Evolutionary conservation across 2,888 invertebrate genomes (phyloP).

Genomic region (Corbicula japonica): DNA sequence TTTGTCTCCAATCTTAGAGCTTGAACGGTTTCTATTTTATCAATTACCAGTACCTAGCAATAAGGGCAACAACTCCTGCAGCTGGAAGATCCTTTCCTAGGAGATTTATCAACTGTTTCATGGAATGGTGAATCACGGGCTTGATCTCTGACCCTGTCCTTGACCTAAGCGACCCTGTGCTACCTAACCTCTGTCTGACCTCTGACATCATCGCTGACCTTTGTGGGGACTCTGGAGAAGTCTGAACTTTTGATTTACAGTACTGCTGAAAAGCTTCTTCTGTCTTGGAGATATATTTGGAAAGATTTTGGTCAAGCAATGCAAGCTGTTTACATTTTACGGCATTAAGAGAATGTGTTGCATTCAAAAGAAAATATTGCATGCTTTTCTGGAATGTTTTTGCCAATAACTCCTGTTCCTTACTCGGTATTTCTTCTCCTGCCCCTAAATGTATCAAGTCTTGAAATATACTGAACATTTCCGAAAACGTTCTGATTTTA

Average conservation of each 20-base stretch:
- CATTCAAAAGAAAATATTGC: constrained; percentile 68
- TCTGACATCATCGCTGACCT: constrained; percentile 19
- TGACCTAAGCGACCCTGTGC: constrained; percentile 32
- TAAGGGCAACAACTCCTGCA: constrained; percentile 72
- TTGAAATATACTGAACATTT: constrained; percentile 64
- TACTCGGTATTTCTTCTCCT: constrained; percentile 56
- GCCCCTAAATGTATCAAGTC: constrained; percentile 67
- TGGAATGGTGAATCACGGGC: constrained; percentile 74
- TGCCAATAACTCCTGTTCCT: constrained; percentile 48
- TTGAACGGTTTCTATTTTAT: no score
- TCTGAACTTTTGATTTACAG: neutral
- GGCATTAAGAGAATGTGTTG: constrained; percentile 65
- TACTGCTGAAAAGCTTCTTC: constrained; percentile 61
- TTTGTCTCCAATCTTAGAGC: no score
- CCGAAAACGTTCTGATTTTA: constrained; percentile 64
- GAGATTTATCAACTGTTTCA: constrained; percentile 78
- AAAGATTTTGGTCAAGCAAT: constrained; percentile 61
- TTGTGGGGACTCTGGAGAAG: constrained; percentile 13
- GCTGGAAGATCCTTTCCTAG: constrained; percentile 77
- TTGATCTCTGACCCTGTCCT: constrained; percentile 47
- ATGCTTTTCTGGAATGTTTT: constrained; percentile 71
- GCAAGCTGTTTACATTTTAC: constrained; percentile 65
- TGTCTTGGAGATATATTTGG: constrained; percentile 62
- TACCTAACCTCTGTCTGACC: constrained; percentile 11
- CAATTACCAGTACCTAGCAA: constrained; percentile 77